Evolutionary conservation across 2,797 vertebrate species (phyloP).

Genomic region (Hyperoplus immaculatus): DNA sequence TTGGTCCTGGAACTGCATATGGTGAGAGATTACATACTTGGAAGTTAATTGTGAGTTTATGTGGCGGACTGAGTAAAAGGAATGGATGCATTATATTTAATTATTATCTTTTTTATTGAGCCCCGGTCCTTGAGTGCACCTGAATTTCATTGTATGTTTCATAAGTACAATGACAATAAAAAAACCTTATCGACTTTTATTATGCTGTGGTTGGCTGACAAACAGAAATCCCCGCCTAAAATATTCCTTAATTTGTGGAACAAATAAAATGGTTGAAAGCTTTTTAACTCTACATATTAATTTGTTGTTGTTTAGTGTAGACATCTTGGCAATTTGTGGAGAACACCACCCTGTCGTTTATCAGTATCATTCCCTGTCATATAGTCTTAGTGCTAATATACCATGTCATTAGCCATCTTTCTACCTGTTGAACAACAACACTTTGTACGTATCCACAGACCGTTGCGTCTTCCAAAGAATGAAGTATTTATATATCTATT

Average conservation of each 20-base stretch:
- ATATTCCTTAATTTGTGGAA: slow-evolving; percentile 1
- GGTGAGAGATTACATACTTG: slow-evolving; percentile 83
- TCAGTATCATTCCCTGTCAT: neutral
- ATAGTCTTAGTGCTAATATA: neutral
- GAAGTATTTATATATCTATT: neutral
- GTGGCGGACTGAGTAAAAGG: no score
- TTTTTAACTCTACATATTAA: neutral
- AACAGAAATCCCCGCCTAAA: neutral
- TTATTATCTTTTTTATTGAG: neutral
- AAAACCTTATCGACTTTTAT: neutral
- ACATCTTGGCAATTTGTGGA: slow-evolving; percentile 7
- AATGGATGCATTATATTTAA: no score
- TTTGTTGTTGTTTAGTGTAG: neutral
- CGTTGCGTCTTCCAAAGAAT: neutral
- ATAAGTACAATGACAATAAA: no score
- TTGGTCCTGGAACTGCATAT: slow-evolving; percentile 96
- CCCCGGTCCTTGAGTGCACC: no score
- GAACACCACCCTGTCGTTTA: neutral
- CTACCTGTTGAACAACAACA: neutral
- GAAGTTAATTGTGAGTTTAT: neutral
- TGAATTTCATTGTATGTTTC: no score
- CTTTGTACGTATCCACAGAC: neutral
- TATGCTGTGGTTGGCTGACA: neutral
- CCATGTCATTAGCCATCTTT: neutral
- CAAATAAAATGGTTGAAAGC: slow-evolving; percentile 2